Percentiles rank a stretch among this genome's conserved stretches.
phyloP scores from a whole-genome alignment of 64 coral and sea anemone genomes.

The Montipora cactus region DNA sequence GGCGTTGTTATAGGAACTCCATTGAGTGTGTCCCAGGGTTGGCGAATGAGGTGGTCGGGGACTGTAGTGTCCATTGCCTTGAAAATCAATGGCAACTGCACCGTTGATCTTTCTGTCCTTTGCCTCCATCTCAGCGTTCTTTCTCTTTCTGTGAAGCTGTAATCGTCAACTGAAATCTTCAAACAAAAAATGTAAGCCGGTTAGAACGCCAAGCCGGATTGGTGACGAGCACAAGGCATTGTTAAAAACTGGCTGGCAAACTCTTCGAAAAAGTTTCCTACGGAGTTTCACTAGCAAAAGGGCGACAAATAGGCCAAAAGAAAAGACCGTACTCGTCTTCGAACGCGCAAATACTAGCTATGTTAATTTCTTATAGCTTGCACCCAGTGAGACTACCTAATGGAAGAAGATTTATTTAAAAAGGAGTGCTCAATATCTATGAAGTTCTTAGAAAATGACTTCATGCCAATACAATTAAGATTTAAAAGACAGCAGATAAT shows the following conservation, averaged over 20 bases:
- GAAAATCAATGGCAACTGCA: conserved; percentile 6
- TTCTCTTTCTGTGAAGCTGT: not conserved
- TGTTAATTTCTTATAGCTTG: too few species aligned
- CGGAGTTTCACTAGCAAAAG: too few species aligned
- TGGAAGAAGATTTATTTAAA: not conserved
- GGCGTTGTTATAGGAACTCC: not conserved
- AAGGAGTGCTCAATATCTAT: not conserved
- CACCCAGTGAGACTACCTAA: too few species aligned
- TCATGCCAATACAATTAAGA: not conserved
- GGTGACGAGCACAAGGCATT: too few species aligned
- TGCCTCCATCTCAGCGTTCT: not conserved
- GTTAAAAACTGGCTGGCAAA: too few species aligned
- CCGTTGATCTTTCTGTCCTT: not conserved
- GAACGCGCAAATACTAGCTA: too few species aligned
- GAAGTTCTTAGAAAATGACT: not conserved
- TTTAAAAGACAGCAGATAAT: not conserved
- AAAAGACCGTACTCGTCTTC: too few species aligned
- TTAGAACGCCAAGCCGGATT: not conserved
- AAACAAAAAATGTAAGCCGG: not conserved
- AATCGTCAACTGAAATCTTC: not conserved
- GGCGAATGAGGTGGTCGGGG: not conserved
- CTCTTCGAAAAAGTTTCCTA: too few species aligned
- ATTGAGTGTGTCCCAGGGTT: not conserved
- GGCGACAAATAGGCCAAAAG: too few species aligned
- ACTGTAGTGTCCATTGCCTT: not conserved